Evolutionary conservation across 2,888 invertebrate species (phyloP).

Genomic region (Marronus borbonicus): DNA sequence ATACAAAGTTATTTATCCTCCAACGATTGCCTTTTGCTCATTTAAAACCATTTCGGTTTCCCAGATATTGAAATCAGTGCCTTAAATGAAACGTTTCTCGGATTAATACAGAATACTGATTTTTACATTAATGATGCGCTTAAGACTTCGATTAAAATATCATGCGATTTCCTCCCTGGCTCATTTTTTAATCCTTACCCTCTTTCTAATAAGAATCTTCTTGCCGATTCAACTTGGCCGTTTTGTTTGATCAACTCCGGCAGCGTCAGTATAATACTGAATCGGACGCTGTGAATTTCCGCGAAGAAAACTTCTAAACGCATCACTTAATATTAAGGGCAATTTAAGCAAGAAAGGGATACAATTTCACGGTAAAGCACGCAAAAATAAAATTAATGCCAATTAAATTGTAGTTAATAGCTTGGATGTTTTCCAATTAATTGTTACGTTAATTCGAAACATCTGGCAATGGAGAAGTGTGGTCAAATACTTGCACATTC

Average conservation of each 20-base stretch:
- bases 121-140: too few species aligned
- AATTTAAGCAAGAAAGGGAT: constrained; percentile 9
- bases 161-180: too few species aligned
- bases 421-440: neutral
- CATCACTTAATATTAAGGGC: constrained; percentile 33
- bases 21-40: too few species aligned
- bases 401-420: constrained; percentile 25
- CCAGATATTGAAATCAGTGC: too few species aligned
- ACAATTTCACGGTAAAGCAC: neutral
- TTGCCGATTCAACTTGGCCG: too few species aligned
- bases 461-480: neutral
- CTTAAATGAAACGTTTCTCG: too few species aligned
- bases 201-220: neutral
- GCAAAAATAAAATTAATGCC: constrained; percentile 28
- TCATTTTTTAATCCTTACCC: neutral
- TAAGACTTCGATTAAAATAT: too few species aligned
- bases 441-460: neutral
- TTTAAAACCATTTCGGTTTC: too few species aligned
- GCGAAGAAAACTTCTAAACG: constrained; percentile 22
- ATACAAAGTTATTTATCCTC: too few species aligned
- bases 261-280: constrained; percentile 11
- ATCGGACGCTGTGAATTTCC: constrained; percentile 23
- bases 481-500: too few species aligned
- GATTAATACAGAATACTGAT: too few species aligned
- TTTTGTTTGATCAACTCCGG: constrained; percentile 24